Conservation (phyloP, 2,797 vertebrate species). For the Okamejei kenojei region DNA sequence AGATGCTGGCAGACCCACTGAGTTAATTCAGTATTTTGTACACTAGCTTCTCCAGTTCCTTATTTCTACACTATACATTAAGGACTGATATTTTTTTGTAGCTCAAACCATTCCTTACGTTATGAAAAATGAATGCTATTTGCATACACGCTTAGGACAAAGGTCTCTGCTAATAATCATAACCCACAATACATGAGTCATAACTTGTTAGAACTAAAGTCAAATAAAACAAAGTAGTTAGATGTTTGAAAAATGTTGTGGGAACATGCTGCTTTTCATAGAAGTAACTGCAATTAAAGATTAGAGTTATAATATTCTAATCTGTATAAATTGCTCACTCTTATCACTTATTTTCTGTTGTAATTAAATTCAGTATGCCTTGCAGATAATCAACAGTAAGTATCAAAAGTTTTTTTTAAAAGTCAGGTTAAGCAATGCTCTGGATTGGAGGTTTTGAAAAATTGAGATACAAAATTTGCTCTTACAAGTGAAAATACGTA, state of each 20-base stretch:
- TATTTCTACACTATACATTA: no score
- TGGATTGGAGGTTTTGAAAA: not conserved
- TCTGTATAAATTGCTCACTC: not conserved
- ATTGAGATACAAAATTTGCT: not conserved
- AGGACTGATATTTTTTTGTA: not conserved
- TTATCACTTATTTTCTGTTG: not conserved
- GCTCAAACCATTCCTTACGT: not conserved
- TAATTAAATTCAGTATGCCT: not conserved
- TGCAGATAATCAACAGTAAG: not conserved
- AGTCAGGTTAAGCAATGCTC: not conserved
- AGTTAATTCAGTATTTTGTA: no score
- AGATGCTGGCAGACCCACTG: no score
- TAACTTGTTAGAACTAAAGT: not conserved
- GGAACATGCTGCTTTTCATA: not conserved
- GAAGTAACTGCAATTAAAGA: not conserved
- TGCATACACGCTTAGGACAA: not conserved
- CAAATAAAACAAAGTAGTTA: not conserved
- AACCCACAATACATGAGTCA: not conserved
- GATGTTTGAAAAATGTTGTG: constrained; percentile 9
- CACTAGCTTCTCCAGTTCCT: no score
- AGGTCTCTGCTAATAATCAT: not conserved
- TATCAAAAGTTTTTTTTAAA: not conserved
- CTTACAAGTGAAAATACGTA: no score
- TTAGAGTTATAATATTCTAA: not conserved
- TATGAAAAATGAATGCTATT: not conserved